These are phyloP conservation scores for Oscheius myriophilus DNA, from an alignment of 2,888 invertebrate genomes.

Conservation along the genomic window DNA sequence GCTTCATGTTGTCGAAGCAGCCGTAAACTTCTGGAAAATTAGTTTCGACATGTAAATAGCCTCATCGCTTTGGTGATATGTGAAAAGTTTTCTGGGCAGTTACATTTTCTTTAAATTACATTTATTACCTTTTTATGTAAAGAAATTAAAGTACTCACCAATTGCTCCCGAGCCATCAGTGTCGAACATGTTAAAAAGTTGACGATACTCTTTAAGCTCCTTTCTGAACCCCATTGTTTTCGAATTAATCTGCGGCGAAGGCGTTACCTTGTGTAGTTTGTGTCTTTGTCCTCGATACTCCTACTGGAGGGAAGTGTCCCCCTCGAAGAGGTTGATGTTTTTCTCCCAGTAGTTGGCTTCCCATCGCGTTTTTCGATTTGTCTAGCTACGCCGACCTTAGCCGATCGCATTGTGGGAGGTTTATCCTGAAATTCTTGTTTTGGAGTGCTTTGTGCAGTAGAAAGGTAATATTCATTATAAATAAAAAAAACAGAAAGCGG, in stretches of 20 bases:
- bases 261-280: constrained; percentile 48
- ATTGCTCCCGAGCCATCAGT: constrained; percentile 70
- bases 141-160: constrained; percentile 33
- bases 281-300: constrained; percentile 40
- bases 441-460: too few species aligned
- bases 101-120: not conserved
- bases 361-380: constrained; percentile 46
- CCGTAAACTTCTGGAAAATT: too few species aligned
- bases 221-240: constrained; percentile 65
- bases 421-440: too few species aligned
- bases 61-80: too few species aligned
- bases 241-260: not conserved
- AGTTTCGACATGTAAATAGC: too few species aligned
- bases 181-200: constrained; percentile 70
- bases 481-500: too few species aligned
- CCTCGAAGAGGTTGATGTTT: constrained; percentile 52
- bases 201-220: constrained; percentile 67
- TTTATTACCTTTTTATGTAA: not conserved
- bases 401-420: constrained; percentile 39
- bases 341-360: constrained; percentile 46
- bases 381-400: constrained; percentile 54
- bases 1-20: too few species aligned
- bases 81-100: not conserved
- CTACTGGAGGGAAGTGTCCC: constrained; percentile 36
- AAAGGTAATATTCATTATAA: too few species aligned